A percentile compares a stretch with the other conserved stretches of the same genome.
Conservation (phyloP, 2,797 vertebrate genomes). For the Benthosema pterotum region DNA sequence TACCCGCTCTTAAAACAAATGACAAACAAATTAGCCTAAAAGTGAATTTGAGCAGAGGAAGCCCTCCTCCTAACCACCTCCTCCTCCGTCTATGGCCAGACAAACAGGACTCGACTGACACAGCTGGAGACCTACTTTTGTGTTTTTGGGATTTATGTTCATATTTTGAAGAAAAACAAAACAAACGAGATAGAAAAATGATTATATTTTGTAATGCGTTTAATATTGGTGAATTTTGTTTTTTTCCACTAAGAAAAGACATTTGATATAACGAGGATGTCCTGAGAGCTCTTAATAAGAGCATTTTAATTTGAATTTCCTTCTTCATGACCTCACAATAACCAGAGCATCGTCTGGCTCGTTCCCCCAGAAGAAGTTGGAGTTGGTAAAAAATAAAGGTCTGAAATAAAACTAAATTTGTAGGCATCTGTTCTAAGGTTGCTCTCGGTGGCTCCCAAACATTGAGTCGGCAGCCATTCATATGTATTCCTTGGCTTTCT, state of each 20-base stretch:
- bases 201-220: conserved; percentile 86
- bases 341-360: conserved; percentile 33
- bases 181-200: conserved; percentile 64
- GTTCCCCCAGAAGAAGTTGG: background rate
- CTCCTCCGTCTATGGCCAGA: conserved; percentile 52
- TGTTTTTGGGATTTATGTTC: conserved; percentile 72
- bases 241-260: conserved; percentile 48
- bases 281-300: conserved; percentile 68
- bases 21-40: conserved; percentile 13
- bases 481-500: too few relatives aligned
- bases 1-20: conserved; percentile 34
- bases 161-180: conserved; percentile 68
- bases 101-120: conserved; percentile 58
- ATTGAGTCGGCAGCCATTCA: too few relatives aligned
- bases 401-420: conserved; percentile 8
- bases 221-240: conserved; percentile 65
- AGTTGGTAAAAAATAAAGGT: background rate
- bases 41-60: too few relatives aligned
- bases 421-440: conserved; percentile 18
- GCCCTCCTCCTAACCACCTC: conserved; percentile 12
- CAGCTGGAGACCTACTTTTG: conserved; percentile 59
- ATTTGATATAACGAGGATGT: conserved; percentile 51
- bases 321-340: conserved; percentile 30
- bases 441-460: background rate
- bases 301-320: conserved; percentile 49